Evolutionary conservation across 2,113 vertebrate species (phyloP).

Genomic region (Aviceda subcristata): DNA sequence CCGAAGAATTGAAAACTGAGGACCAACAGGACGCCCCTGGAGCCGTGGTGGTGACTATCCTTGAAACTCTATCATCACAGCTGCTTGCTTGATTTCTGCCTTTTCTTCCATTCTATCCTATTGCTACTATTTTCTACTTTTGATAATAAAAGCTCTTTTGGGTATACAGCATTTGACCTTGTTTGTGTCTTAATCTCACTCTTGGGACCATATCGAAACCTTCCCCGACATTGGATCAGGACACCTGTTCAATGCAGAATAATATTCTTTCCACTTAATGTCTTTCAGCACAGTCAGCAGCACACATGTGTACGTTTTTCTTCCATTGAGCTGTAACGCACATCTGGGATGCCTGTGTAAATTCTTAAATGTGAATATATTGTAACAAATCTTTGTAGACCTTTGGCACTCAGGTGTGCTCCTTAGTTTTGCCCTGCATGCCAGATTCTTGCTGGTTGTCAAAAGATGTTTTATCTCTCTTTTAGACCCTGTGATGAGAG

Average conservation of each 20-base stretch:
- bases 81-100: no score
- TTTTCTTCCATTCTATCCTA: no score
- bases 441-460: neutral
- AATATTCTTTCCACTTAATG: neutral
- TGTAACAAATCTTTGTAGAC: neutral
- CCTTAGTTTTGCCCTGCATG: neutral
- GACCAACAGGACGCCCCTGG: no score
- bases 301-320: rapidly evolving
- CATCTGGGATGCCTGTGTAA: neutral
- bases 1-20: no score
- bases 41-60: no score
- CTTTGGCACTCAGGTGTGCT: neutral
- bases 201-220: no score
- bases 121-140: no score
- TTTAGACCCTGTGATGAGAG: neutral
- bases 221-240: no score
- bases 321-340: neutral
- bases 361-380: neutral
- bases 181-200: no score
- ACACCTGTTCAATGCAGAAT: neutral
- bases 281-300: neutral
- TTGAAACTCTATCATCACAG: no score
- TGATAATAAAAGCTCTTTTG: no score
- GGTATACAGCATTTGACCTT: no score
- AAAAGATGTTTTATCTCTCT: neutral